Evolutionary conservation across 2,888 invertebrate species (phyloP).

Genomic region (Hemicrepidius hirtus): DNA sequence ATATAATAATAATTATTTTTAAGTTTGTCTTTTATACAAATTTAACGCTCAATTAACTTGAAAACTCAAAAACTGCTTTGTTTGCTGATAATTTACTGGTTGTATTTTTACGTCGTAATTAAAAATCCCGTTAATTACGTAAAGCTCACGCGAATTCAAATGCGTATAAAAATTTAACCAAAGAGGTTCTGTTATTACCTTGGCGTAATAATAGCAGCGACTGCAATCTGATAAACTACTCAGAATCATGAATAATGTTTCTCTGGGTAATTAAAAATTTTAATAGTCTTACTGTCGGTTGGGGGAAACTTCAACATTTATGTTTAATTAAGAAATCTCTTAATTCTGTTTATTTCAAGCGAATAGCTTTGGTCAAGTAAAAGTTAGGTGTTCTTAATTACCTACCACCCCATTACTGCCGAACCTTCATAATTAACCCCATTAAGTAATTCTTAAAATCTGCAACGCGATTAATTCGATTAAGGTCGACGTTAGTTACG

Average conservation of each 20-base stretch:
- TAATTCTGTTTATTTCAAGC: constrained; percentile 17
- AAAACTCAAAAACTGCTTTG: too few relatives aligned
- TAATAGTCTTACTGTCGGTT: constrained; percentile 20
- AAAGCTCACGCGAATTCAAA: too few relatives aligned
- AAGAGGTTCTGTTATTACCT: not conserved
- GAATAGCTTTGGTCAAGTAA: not conserved
- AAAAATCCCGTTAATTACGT: too few relatives aligned
- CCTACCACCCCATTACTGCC: constrained; percentile 2
- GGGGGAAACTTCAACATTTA: constrained; percentile 12
- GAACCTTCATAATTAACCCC: constrained; percentile 6
- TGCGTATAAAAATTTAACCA: not conserved
- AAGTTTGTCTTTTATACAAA: too few relatives aligned
- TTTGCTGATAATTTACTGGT: too few relatives aligned
- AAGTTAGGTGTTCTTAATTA: constrained; percentile 19
- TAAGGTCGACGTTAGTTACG: constrained; percentile 39
- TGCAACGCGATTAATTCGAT: constrained; percentile 36
- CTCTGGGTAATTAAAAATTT: constrained; percentile 29
- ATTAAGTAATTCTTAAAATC: constrained; percentile 20
- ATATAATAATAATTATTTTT: too few relatives aligned
- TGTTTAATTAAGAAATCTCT: constrained; percentile 27
- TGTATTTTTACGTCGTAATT: too few relatives aligned
- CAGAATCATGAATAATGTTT: constrained; percentile 15
- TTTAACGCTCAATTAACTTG: too few relatives aligned
- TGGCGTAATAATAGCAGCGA: constrained; percentile 9
- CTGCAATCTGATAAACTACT: constrained; percentile 24